These are phyloP conservation scores for Hymenochirus boettgeri DNA, from an alignment of 2,113 vertebrate genomes.

Conservation along the genomic window DNA sequence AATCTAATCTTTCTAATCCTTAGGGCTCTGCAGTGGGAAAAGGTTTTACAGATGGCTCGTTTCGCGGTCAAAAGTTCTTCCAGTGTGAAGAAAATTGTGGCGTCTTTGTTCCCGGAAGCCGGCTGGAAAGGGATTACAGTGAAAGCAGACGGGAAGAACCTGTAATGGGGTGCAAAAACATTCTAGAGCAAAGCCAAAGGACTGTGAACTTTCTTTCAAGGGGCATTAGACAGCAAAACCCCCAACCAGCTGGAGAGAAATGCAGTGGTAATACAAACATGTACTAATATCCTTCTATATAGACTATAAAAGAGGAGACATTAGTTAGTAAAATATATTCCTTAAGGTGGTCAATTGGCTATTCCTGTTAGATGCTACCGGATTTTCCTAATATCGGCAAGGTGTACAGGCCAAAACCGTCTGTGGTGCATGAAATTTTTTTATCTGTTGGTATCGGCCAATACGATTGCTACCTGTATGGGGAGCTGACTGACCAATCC, in stretches of 20 bases:
- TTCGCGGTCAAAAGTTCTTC: constrained; percentile 65
- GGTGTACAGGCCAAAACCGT: no score
- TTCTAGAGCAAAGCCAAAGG: neutral
- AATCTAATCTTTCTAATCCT: neutral
- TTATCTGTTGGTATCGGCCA: no score
- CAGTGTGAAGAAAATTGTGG: constrained; percentile 62
- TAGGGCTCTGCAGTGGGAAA: constrained; percentile 55
- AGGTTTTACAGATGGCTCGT: constrained; percentile 60
- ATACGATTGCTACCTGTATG: no score
- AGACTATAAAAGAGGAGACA: no score
- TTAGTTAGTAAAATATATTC: no score
- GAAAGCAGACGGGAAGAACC: constrained; percentile 3
- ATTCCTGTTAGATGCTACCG: no score
- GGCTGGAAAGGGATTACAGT: constrained; percentile 47
- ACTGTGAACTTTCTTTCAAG: constrained; percentile 13
- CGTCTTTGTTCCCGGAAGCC: constrained; percentile 61
- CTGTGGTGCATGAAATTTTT: no score
- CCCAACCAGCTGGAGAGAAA: constrained; percentile 6
- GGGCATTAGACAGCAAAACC: constrained; percentile 21
- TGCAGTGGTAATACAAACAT: neutral
- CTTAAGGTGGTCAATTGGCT: no score
- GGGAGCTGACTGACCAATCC: no score
- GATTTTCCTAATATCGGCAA: no score
- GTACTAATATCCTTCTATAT: no score
- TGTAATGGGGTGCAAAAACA: neutral